Conservation (phyloP, 2,797 vertebrate genomes). For the Podargus strigoides region DNA sequence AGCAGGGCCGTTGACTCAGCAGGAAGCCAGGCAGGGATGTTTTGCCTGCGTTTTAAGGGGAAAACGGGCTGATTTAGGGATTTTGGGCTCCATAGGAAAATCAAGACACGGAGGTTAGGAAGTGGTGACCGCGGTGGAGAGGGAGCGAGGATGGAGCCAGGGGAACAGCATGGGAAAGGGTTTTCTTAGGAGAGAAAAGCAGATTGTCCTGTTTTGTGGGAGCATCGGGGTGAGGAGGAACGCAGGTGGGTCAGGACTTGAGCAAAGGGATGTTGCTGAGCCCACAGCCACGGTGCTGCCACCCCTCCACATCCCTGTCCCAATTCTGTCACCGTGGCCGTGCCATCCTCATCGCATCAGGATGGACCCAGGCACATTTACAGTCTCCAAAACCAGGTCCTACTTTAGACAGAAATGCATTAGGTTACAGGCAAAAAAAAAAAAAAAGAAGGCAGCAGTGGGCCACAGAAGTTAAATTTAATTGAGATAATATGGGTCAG, state of each 20-base stretch:
- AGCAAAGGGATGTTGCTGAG: neutral
- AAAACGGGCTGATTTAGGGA: rapidly evolving
- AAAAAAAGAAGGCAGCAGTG: neutral
- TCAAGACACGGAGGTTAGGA: rapidly evolving
- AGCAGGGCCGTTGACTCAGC: neutral
- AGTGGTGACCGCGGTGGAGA: rapidly evolving
- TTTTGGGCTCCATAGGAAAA: neutral
- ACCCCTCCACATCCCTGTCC: neutral
- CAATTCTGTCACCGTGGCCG: neutral
- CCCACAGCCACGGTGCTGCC: rapidly evolving
- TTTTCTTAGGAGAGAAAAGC: neutral
- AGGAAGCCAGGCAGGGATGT: neutral
- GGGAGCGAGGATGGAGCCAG: neutral
- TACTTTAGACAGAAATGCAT: neutral
- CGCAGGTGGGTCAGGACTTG: neutral
- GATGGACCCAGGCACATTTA: neutral
- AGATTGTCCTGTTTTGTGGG: neutral
- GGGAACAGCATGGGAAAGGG: neutral
- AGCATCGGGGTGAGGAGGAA: neutral
- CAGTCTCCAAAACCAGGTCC: neutral
- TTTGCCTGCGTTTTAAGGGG: rapidly evolving
- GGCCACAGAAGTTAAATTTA: constrained; percentile 21
- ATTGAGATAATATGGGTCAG: constrained; percentile 71
- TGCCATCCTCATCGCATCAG: neutral
- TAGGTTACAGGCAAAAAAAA: neutral